Conservation (phyloP, 1,140 invertebrate genomes). For the Drosophila virilis region DNA sequence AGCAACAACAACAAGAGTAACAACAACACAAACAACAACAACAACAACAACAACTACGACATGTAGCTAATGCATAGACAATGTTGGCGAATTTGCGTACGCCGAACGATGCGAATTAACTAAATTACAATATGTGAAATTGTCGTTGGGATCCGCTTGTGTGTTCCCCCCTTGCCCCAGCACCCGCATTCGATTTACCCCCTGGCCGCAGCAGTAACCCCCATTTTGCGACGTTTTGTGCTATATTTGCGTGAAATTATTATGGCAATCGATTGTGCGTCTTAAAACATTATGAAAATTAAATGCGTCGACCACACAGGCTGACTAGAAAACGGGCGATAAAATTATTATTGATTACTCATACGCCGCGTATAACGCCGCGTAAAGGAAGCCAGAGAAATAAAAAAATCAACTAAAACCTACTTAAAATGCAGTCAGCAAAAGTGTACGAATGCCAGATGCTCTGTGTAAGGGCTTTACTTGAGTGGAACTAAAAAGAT, state of each 20-base stretch:
- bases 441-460: not conserved
- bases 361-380: slow-evolving; percentile 68
- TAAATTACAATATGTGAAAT: slow-evolving; percentile 80
- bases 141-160: slow-evolving; percentile 39
- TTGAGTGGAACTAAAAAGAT: no score
- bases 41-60: slow-evolving; percentile 31
- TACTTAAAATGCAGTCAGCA: slow-evolving; percentile 2
- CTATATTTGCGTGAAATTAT: slow-evolving; percentile 78
- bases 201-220: not conserved
- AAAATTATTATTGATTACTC: slow-evolving; percentile 81
- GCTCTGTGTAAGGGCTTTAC: not conserved
- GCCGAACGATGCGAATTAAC: slow-evolving; percentile 75
- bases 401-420: slow-evolving; percentile 10
- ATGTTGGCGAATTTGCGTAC: slow-evolving; percentile 76
- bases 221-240: slow-evolving; percentile 23
- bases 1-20: slow-evolving; percentile 21
- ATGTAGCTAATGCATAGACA: slow-evolving; percentile 73
- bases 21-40: slow-evolving; percentile 27
- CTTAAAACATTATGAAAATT: slow-evolving; percentile 46
- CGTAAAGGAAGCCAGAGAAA: slow-evolving; percentile 49
- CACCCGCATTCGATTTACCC: not conserved
- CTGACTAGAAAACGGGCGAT: slow-evolving; percentile 42
- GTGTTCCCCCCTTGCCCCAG: not conserved
- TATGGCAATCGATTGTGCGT: slow-evolving; percentile 75
- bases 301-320: slow-evolving; percentile 45